These are phyloP conservation scores for Tachysurus fulvidraco DNA, from an alignment of 2,113 vertebrate species.

Conservation along the genomic window DNA sequence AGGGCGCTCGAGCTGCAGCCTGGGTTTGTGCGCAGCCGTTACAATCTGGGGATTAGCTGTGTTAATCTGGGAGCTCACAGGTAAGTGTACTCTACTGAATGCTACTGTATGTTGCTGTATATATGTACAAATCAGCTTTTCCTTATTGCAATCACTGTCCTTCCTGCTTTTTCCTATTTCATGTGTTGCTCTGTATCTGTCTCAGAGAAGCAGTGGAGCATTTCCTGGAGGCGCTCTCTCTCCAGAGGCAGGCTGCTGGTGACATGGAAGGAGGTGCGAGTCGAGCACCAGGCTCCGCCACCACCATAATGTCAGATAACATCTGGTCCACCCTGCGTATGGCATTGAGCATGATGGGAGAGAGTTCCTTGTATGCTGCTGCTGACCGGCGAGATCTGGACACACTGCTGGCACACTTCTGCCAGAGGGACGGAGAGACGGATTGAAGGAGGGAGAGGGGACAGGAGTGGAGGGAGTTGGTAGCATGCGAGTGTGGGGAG, in stretches of 20 bases:
- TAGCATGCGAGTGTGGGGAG: conserved; percentile 72
- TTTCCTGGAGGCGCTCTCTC: conserved; percentile 92
- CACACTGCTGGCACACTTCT: conserved; percentile 83
- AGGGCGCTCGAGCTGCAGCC: conserved; percentile 92
- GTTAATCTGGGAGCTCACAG: conserved; percentile 95
- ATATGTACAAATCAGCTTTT: not conserved
- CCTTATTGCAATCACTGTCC: not conserved
- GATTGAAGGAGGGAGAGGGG: conserved; percentile 70
- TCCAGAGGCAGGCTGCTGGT: conserved; percentile 88
- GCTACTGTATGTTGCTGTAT: no score
- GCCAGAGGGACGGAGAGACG: conserved; percentile 81
- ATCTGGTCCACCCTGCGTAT: conserved; percentile 98
- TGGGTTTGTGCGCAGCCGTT: conserved; percentile 93
- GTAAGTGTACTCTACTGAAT: conserved; percentile 66
- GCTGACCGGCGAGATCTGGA: conserved; percentile 88
- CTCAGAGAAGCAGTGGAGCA: conserved; percentile 97
- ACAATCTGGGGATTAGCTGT: conserved; percentile 97
- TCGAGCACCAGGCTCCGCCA: conserved; percentile 70
- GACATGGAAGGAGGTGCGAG: conserved; percentile 73
- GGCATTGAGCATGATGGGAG: conserved; percentile 97
- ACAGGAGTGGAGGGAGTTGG: conserved; percentile 36
- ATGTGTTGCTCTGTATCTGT: not conserved
- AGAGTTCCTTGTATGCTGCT: conserved; percentile 88
- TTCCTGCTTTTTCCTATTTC: not conserved
- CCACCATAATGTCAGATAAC: conserved; percentile 95